Evolutionary conservation across 2,888 invertebrate species (phyloP).

Genomic region (Phengaris arion): DNA sequence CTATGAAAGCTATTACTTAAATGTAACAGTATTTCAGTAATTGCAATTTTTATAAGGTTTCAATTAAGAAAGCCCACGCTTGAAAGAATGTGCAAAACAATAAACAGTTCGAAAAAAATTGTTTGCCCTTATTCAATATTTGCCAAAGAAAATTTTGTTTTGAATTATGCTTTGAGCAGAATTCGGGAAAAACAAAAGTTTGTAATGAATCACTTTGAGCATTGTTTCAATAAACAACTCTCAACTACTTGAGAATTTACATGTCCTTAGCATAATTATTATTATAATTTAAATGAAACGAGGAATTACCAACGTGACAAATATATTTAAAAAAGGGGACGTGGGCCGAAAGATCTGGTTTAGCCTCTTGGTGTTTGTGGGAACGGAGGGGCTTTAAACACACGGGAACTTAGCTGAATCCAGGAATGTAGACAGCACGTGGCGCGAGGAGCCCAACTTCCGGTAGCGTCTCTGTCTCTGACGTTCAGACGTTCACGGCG

Average conservation of each 20-base stretch:
- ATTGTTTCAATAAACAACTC: constrained; percentile 20
- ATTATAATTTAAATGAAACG: no score
- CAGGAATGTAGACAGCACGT: no score
- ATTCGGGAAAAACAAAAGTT: constrained; percentile 32
- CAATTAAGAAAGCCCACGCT: constrained; percentile 15
- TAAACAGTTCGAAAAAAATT: constrained; percentile 27
- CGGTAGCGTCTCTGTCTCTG: no score
- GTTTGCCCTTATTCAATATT: constrained; percentile 30
- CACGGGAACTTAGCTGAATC: no score
- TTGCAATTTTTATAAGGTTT: constrained; percentile 11
- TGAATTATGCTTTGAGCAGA: constrained; percentile 30
- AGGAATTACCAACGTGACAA: no score
- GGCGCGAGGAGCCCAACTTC: no score
- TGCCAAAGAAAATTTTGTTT: constrained; percentile 29
- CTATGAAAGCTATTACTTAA: background rate
- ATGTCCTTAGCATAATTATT: background rate
- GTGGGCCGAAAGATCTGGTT: no score
- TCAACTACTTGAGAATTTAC: background rate
- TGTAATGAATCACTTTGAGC: constrained; percentile 31
- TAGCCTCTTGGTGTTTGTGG: no score
- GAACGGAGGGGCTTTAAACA: no score
- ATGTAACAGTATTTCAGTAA: background rate
- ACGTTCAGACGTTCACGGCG: no score
- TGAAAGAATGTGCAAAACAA: constrained; percentile 29
- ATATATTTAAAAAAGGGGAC: no score